A percentile compares a stretch with the other conserved stretches of the same genome.
Conservation (phyloP, 1,140 invertebrate genomes). For the Ips typographus region DNA sequence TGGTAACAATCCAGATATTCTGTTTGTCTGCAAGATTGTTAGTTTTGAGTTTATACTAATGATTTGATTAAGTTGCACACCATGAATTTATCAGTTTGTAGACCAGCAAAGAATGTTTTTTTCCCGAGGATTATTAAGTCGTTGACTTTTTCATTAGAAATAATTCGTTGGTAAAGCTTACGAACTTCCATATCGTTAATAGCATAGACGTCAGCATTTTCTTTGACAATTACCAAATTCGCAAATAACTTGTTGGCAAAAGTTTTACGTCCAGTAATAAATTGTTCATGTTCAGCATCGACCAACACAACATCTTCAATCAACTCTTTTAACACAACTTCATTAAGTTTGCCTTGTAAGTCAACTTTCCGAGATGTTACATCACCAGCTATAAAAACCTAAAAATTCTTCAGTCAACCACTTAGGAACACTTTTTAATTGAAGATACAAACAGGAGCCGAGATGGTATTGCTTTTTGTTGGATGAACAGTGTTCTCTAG, state of each 20-base stretch:
- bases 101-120: conserved; percentile 46
- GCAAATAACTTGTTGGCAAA: conserved; percentile 13
- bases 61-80: conserved; percentile 22
- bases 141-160: conserved; percentile 36
- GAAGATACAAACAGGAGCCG: conserved; percentile 32
- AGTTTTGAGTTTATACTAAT: not conserved
- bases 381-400: conserved; percentile 37
- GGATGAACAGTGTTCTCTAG: conserved; percentile 41
- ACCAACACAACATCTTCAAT: conserved; percentile 44
- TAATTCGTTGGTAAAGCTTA: conserved; percentile 37
- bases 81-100: conserved; percentile 40
- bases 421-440: not conserved
- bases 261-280: conserved; percentile 36
- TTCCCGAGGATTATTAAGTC: conserved; percentile 38
- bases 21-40: conserved; percentile 37
- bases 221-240: conserved; percentile 27
- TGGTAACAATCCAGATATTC: conserved; percentile 35
- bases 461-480: conserved; percentile 31
- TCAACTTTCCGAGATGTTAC: conserved; percentile 36
- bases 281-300: conserved; percentile 38
- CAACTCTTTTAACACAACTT: conserved; percentile 41
- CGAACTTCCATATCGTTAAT: conserved; percentile 39
- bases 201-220: conserved; percentile 38
- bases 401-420: conserved; percentile 15
- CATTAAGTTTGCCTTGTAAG: conserved; percentile 39